Percentiles rank a stretch among this genome's conserved stretches.
These are phyloP conservation scores for Alectoris magna DNA, from an alignment of 2,797 vertebrate genomes.

Conservation along the genomic window DNA sequence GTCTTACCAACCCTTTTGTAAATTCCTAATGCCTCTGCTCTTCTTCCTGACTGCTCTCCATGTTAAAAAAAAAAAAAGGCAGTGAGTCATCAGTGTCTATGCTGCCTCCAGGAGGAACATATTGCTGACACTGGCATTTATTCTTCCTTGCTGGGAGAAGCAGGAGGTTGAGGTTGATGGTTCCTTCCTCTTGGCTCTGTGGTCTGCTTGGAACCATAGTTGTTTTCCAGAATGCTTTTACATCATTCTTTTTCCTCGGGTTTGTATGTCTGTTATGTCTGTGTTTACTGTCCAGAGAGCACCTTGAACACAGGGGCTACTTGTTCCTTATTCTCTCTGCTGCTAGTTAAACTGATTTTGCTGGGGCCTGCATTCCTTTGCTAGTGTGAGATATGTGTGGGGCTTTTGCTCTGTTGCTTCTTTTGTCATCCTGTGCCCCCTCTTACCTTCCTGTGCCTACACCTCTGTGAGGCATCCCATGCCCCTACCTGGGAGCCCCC, in stretches of 20 bases:
- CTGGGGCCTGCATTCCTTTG: not conserved
- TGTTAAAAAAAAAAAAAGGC: not conserved
- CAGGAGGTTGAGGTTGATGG: not conserved
- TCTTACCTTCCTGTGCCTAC: accelerated
- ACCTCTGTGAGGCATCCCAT: too few species aligned
- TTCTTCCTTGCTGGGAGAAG: not conserved
- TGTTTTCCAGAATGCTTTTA: not conserved
- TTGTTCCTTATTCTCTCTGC: not conserved
- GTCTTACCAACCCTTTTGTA: not conserved
- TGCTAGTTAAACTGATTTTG: not conserved
- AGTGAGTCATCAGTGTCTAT: not conserved
- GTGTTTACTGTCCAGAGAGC: not conserved
- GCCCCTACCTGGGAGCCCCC: not conserved
- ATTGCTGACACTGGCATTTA: not conserved
- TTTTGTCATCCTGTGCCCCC: not conserved
- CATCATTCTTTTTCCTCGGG: not conserved
- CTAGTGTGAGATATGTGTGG: not conserved
- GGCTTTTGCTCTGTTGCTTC: not conserved
- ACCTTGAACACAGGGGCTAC: accelerated
- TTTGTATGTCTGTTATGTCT: not conserved
- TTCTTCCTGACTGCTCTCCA: not conserved
- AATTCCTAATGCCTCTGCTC: not conserved
- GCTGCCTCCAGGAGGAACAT: not conserved
- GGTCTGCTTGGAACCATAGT: not conserved
- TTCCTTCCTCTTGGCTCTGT: not conserved